These are phyloP conservation scores for Camarhynchus parvulus DNA, from an alignment of 2,113 vertebrate genomes.

Conservation along the genomic window DNA sequence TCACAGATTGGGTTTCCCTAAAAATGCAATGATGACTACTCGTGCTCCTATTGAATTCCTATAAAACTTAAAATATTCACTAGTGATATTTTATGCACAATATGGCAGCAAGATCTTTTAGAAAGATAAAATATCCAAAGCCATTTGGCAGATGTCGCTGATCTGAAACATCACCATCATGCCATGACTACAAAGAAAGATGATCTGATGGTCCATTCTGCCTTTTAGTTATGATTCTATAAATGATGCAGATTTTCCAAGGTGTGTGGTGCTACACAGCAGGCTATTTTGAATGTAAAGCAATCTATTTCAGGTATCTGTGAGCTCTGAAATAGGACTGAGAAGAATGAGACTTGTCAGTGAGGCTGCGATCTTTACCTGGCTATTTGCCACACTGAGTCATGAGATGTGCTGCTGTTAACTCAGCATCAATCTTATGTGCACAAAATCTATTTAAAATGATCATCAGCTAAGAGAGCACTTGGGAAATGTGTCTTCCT, in stretches of 20 bases:
- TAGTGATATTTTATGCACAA: neutral
- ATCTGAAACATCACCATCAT: neutral
- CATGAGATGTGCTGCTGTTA: neutral
- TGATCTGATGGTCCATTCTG: neutral
- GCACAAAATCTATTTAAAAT: neutral
- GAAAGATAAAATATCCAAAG: neutral
- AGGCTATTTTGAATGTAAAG: neutral
- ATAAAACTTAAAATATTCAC: neutral
- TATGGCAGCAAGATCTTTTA: neutral
- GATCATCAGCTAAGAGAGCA: neutral
- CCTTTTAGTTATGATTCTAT: neutral
- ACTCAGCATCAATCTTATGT: neutral
- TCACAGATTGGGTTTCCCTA: neutral
- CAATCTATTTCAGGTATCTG: neutral
- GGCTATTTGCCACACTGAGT: neutral
- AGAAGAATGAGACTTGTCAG: slow-evolving; percentile 30
- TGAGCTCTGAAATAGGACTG: slow-evolving; percentile 17
- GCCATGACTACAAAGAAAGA: neutral
- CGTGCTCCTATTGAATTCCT: neutral
- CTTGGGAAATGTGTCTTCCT: neutral
- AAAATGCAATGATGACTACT: neutral
- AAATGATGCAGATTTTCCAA: neutral
- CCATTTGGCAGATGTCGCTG: neutral
- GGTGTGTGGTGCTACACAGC: neutral
- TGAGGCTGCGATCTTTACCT: neutral